phyloP scores from a whole-genome alignment of 1,140 invertebrate genomes.

The Copidosoma floridanum region DNA sequence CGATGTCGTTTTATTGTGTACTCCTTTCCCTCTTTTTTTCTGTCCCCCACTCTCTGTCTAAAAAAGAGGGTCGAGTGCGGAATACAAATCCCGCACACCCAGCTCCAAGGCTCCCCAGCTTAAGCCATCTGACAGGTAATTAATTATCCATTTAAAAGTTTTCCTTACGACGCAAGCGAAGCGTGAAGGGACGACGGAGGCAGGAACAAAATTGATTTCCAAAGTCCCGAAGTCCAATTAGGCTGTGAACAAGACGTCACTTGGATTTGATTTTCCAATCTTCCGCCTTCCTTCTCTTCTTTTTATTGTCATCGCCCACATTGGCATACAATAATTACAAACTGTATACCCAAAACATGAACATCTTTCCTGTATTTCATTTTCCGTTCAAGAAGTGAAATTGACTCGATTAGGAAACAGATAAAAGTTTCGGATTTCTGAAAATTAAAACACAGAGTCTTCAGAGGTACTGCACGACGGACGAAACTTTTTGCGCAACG shows the following conservation, averaged over 20 bases:
- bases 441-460: too few relatives aligned
- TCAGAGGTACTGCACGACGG: too few relatives aligned
- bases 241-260: background rate
- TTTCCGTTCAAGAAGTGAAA: too few relatives aligned
- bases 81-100: conserved; percentile 10
- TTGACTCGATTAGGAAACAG: too few relatives aligned
- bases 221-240: background rate
- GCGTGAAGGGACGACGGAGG: background rate
- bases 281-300: background rate
- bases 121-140: conserved; percentile 17
- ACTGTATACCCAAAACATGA: too few relatives aligned
- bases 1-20: background rate
- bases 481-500: background rate
- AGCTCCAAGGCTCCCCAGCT: background rate
- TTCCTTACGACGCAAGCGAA: too few relatives aligned
- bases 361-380: too few relatives aligned
- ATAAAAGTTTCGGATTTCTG: too few relatives aligned
- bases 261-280: background rate
- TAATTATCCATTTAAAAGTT: conserved; percentile 27
- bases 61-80: background rate
- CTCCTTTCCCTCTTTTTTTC: too few relatives aligned
- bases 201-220: conserved; percentile 5
- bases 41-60: too few relatives aligned
- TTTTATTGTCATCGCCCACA: background rate
- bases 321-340: too few relatives aligned